Conservation (phyloP, 1,140 invertebrate species). For the Diachasma alloeum region DNA sequence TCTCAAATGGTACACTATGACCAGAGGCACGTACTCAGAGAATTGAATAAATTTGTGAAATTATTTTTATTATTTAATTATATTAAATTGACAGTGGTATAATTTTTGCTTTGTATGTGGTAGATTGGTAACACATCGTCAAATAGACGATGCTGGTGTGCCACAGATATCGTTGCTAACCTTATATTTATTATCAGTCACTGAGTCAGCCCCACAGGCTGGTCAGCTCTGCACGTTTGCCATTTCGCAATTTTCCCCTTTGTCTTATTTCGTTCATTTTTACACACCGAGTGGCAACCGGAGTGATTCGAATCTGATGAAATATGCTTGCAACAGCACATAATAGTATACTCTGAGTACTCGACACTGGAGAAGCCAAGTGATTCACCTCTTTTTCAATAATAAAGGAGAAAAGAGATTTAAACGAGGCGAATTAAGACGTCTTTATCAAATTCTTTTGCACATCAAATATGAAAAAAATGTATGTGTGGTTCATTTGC, state of each 20-base stretch:
- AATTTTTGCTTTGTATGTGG: background rate
- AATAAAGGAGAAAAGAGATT: background rate
- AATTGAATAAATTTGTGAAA: background rate
- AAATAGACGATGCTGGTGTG: background rate
- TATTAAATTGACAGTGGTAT: background rate
- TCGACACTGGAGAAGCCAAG: background rate
- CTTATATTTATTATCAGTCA: constrained; percentile 33
- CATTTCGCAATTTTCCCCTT: constrained; percentile 35
- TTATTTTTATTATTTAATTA: background rate
- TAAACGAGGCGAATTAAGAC: background rate
- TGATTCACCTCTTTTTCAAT: background rate
- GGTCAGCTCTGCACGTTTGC: background rate
- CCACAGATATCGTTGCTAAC: constrained; percentile 6
- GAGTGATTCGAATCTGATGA: constrained; percentile 22
- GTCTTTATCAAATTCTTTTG: background rate
- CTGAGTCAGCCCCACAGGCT: constrained; percentile 26
- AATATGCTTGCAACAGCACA: constrained; percentile 28
- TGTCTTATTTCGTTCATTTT: constrained; percentile 34
- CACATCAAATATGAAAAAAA: background rate
- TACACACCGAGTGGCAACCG: background rate
- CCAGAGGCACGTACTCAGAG: background rate
- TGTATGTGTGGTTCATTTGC: background rate
- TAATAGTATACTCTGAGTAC: background rate
- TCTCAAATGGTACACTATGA: background rate
- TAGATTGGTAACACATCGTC: constrained; percentile 11